Evolutionary conservation across 2,888 invertebrate species (phyloP), one percentile per base, ranked within the genome.

Genomic region (Sminthurinus aureus): DNA sequence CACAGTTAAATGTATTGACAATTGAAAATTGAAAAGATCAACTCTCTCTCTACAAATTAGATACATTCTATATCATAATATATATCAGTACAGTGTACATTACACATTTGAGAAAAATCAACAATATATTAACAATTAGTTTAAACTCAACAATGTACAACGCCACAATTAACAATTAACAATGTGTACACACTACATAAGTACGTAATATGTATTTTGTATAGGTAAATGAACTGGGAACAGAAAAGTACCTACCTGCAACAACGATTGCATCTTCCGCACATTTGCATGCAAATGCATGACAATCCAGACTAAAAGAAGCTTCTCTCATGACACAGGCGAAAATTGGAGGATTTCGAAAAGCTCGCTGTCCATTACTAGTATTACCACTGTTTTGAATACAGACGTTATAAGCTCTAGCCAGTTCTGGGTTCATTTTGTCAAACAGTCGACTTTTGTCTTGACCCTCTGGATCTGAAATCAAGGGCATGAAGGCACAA

Each of bases 251-350:
- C 38, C 18, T 58, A 58, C 58, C 58, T 18, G 97, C 97, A 89
- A 97, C 95, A 0, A 96, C 96, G 67, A 97, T 95, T 86, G 97
- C 96, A 91, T 97, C 96, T 91, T 96, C 96, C 58, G 96, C 94
- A 89, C 94, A 94, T 90, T 94, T 94, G 91, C 96, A 97, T 88
- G 96, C 95, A 91, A 96, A 97, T 75, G 95, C 96, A 91, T 97
- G 97, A 91, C 96, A 97, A 91, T 96, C 96, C 86, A 96, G 91
- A 88, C 95, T 93, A 89, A 95, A 95, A 1, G 95, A 94, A 26
- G 94, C 93, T 75, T 89, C 89, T 89, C 96, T 93, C 96, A 96
- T 96, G 83, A 97, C 96, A 51, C 96, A 96, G 77, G 96, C 95
- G 91, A 97, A 96, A 89, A 97, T 93, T 0, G 85, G 81, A 84